Base-by-base conservation (phyloP, 2,888 invertebrate genomes). In the Tanytarsus gracilentus region DNA sequence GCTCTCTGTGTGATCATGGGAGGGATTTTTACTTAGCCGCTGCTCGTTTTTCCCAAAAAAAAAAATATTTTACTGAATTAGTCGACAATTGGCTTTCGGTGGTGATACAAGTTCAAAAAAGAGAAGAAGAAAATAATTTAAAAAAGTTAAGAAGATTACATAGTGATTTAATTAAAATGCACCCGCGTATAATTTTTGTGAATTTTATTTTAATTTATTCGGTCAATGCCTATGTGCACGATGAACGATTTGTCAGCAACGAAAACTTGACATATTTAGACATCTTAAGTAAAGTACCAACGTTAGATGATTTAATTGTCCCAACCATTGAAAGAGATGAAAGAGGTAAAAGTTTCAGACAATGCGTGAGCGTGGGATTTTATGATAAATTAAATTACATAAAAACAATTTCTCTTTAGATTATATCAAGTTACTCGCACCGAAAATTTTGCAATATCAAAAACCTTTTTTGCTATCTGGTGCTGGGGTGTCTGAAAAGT, bases 401-500 rank as follows among this genome's bases (percentile, higher is more conserved):
- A 8, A 23, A 18, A 44, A 44, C 23, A 23, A 8, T 18, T 53
- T 39, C 1, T 25, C 23, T 51, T 44, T 52, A 63, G 63, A 62
- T 30, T 55, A 26, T n/a, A 51, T 62, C 26, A 53, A 50, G 39
- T 44, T 49, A 18, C 23, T 63, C 8, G 52, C 56, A 14, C 36
- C 40, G 18, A 59, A 52, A 61, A 8, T 62, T 16, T 33, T 63
- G 4, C 26, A 26, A 26, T 33, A 58, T 9, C 56, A 58, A 48
- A 51, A 50, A 26, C 62, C 63, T 27, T 64, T 64, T 29, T 53
- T 62, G 33, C 30, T 63, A n/a, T 60, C 64, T 29, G 36, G 60
- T 44, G 27, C 60, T 36, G 26, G 51, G 14, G 51, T 63, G 6
- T 63, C 65, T 11, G 21, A 36, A 44, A 40, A 29, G 33, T 65